These are phyloP conservation scores for Pectinophora gossypiella DNA, from an alignment of 1,140 invertebrate genomes.

Conservation along the genomic window DNA sequence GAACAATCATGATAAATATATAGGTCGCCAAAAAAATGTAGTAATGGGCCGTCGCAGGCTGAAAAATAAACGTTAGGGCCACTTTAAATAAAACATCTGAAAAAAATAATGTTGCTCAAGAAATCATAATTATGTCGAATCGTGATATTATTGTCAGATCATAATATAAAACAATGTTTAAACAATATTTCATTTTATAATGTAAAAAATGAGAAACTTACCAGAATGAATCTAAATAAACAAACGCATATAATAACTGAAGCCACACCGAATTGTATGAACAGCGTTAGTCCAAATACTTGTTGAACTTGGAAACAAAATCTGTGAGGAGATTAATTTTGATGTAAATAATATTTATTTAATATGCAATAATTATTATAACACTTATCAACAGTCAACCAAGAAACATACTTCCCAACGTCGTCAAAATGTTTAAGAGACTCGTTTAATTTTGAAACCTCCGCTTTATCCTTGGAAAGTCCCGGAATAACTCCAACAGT, in stretches of 20 bases:
- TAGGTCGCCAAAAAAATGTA: slow-evolving; percentile 48
- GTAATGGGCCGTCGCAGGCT: slow-evolving; percentile 43
- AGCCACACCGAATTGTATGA: neutral
- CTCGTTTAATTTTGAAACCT: neutral
- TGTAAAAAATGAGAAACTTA: neutral
- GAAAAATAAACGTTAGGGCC: slow-evolving; percentile 7
- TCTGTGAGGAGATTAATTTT: neutral
- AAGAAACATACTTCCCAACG: neutral
- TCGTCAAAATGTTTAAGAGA: neutral
- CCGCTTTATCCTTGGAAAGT: neutral
- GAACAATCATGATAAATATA: slow-evolving; percentile 40
- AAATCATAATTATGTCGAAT: too few relatives aligned
- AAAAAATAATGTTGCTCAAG: too few relatives aligned
- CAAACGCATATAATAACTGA: neutral
- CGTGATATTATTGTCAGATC: too few relatives aligned
- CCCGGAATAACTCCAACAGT: neutral
- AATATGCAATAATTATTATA: neutral
- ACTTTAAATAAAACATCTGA: neutral
- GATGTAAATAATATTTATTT: neutral
- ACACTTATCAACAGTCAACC: neutral
- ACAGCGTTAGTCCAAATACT: neutral
- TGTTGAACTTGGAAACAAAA: neutral
- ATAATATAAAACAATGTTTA: too few relatives aligned
- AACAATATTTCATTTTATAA: too few relatives aligned
- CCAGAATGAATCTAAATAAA: neutral